These are phyloP conservation scores for Drosophila neotestacea DNA, from an alignment of 2,888 invertebrate species.

Conservation along the genomic window DNA sequence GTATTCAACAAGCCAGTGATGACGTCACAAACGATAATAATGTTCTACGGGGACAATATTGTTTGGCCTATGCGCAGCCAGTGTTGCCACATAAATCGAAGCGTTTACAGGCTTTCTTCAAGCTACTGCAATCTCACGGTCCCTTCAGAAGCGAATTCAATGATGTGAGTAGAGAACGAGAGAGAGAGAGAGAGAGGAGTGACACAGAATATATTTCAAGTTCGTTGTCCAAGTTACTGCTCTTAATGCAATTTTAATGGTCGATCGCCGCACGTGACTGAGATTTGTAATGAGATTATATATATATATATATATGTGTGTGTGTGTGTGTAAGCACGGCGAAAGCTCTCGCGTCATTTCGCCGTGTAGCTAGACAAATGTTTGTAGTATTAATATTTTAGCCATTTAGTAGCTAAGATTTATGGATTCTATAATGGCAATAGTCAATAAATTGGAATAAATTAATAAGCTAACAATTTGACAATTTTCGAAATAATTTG, in stretches of 20 bases:
- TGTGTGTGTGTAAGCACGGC: slow-evolving; percentile 7
- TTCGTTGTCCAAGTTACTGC: slow-evolving; percentile 48
- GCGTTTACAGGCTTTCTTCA: slow-evolving; percentile 86
- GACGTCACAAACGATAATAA: slow-evolving; percentile 31
- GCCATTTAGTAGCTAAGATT: no score
- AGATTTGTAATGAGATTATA: slow-evolving; percentile 40
- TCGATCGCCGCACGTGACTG: slow-evolving; percentile 43
- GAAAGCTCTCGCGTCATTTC: slow-evolving; percentile 17
- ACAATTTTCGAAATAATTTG: no score
- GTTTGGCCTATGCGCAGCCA: slow-evolving; percentile 88
- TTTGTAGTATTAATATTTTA: no score
- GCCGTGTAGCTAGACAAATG: slow-evolving; percentile 6
- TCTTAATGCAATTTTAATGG: slow-evolving; percentile 46
- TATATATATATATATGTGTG: background rate
- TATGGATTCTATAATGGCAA: no score
- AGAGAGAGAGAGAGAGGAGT: background rate
- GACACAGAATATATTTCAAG: slow-evolving; percentile 22
- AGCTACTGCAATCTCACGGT: slow-evolving; percentile 88
- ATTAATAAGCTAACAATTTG: no score
- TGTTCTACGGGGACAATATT: slow-evolving; percentile 87
- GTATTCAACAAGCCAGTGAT: slow-evolving; percentile 59
- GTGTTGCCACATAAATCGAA: slow-evolving; percentile 86
- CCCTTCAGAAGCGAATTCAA: slow-evolving; percentile 88
- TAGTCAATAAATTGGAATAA: no score
- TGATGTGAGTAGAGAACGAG: slow-evolving; percentile 87